These are phyloP conservation scores for Catostomus latipinnis DNA, from an alignment of 2,797 vertebrate genomes.

Conservation along the genomic window DNA sequence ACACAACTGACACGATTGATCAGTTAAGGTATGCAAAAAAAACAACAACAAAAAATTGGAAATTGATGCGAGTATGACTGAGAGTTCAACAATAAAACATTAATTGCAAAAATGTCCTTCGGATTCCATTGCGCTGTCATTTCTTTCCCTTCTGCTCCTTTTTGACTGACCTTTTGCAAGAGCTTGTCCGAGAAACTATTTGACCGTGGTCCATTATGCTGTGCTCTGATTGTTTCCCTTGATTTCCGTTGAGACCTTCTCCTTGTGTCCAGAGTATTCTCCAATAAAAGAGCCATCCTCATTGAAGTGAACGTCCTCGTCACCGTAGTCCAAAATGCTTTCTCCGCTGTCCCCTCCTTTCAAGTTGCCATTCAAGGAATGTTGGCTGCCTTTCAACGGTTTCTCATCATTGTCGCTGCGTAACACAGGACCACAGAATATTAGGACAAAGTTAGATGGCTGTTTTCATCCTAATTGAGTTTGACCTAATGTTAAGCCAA, in stretches of 20 bases:
- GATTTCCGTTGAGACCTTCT: slow-evolving; percentile 86
- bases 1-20: slow-evolving; percentile 76
- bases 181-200: slow-evolving; percentile 56
- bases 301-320: slow-evolving; percentile 92
- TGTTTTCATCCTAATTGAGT: not conserved
- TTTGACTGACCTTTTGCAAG: slow-evolving; percentile 61
- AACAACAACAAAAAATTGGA: slow-evolving; percentile 61
- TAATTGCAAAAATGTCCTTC: slow-evolving; percentile 67
- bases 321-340: slow-evolving; percentile 94
- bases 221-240: slow-evolving; percentile 76
- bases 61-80: slow-evolving; percentile 70
- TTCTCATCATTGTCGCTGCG: slow-evolving; percentile 95
- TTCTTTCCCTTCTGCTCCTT: slow-evolving; percentile 50
- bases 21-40: slow-evolving; percentile 69
- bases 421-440: slow-evolving; percentile 24
- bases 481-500: not conserved
- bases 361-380: slow-evolving; percentile 85
- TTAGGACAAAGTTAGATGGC: not conserved
- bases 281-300: slow-evolving; percentile 98
- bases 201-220: slow-evolving; percentile 69
- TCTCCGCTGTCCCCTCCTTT: slow-evolving; percentile 92
- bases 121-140: slow-evolving; percentile 65
- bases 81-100: slow-evolving; percentile 74
- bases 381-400: slow-evolving; percentile 92
- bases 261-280: slow-evolving; percentile 89